Percentiles rank a stretch among this genome's conserved stretches.
These are phyloP conservation scores for Coptotermes formosanus DNA, from an alignment of 1,140 invertebrate genomes.

Conservation along the genomic window DNA sequence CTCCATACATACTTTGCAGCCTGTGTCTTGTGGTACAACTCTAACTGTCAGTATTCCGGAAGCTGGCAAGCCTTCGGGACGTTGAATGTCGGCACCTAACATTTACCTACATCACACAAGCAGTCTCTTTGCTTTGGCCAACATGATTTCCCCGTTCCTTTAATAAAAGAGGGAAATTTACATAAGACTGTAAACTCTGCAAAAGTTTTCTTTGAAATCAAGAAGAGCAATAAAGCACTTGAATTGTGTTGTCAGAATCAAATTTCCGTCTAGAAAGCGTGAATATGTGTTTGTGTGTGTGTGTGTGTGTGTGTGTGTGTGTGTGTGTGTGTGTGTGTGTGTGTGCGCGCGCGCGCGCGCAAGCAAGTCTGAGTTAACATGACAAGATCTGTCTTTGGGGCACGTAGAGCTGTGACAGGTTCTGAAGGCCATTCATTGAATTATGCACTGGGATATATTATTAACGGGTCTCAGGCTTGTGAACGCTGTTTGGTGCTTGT, in stretches of 20 bases:
- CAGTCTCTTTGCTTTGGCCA: neutral
- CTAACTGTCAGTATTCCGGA: neutral
- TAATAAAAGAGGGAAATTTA: neutral
- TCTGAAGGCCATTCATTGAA: neutral
- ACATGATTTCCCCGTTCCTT: neutral
- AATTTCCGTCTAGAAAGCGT: neutral
- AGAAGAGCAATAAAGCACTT: neutral
- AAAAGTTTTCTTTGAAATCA: conserved; percentile 5
- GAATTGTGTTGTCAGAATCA: neutral
- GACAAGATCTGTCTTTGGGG: neutral
- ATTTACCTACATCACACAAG: neutral
- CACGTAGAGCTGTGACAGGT: neutral
- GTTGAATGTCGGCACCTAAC: neutral
- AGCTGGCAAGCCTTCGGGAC: neutral
- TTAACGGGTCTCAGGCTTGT: no score
- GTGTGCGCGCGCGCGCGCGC: no score
- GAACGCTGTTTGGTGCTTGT: no score
- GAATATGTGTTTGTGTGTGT: neutral
- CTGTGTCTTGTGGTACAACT: no score
- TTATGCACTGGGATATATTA: neutral
- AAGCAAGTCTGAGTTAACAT: neutral
- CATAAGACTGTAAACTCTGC: neutral
- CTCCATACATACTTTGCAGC: no score
- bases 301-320: no score
- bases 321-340: no score